phyloP scores from a whole-genome alignment of 1,140 invertebrate genomes.

The Zeugodacus cucurbitae region DNA sequence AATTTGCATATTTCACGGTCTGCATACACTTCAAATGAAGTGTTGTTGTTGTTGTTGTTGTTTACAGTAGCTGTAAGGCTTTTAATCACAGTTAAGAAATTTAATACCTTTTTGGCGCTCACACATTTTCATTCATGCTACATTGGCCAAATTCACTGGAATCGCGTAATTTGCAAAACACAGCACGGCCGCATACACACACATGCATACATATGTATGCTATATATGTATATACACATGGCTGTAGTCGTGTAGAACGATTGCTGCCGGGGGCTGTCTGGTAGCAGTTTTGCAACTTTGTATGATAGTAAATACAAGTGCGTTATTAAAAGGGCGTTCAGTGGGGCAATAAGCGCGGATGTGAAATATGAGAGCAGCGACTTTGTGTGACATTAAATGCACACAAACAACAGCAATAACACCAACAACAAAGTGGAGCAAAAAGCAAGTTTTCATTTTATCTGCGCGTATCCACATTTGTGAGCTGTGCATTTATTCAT shows the following conservation, averaged over 20 bases:
- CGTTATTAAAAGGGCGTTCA: neutral
- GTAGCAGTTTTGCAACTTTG: neutral
- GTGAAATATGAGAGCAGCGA: constrained; percentile 25
- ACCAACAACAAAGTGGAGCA: neutral
- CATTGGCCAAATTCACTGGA: constrained; percentile 20
- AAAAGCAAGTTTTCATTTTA: neutral
- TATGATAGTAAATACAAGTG: neutral
- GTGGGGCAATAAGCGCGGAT: neutral
- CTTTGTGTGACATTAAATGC: constrained; percentile 21
- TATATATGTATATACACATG: neutral
- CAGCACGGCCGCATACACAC: neutral
- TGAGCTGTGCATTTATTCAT: neutral
- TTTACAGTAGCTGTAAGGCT: constrained; percentile 18
- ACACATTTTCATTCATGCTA: constrained; percentile 14
- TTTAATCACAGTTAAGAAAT: constrained; percentile 37
- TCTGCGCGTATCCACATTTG: neutral
- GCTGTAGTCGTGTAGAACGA: neutral
- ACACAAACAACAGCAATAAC: neutral
- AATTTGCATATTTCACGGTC: neutral
- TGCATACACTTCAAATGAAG: neutral
- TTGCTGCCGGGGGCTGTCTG: neutral
- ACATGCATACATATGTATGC: neutral
- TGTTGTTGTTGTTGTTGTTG: neutral
- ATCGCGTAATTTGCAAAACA: neutral
- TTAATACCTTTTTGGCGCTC: neutral